phyloP scores from a whole-genome alignment of 2,888 invertebrate genomes.

The Hipparchia semele region DNA sequence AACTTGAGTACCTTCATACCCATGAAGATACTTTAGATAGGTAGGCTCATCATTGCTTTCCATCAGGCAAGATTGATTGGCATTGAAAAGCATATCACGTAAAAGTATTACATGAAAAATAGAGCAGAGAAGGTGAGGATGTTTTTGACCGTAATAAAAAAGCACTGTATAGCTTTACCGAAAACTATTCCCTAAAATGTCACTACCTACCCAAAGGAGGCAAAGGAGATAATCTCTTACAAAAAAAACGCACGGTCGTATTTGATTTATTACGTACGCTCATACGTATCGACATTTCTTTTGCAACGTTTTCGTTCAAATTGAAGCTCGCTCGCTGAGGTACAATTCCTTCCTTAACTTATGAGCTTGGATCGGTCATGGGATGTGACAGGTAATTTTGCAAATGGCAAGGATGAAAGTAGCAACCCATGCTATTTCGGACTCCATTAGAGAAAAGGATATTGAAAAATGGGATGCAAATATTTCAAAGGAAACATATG shows the following conservation, averaged over 20 bases:
- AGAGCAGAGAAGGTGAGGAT: too few relatives aligned
- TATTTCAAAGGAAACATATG: conserved; percentile 16
- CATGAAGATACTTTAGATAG: too few relatives aligned
- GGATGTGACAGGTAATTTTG: conserved; percentile 27
- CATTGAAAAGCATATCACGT: too few relatives aligned
- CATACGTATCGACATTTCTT: conserved; percentile 7
- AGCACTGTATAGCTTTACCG: too few relatives aligned
- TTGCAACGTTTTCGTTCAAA: conserved; percentile 2
- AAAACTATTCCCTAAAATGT: too few relatives aligned
- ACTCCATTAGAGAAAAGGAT: conserved; percentile 21
- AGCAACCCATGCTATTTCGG: conserved; percentile 21
- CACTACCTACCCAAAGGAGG: too few relatives aligned
- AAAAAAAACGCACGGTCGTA: not conserved
- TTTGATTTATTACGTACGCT: conserved; percentile 3
- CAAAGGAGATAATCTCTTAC: not conserved
- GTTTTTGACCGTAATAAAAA: too few relatives aligned
- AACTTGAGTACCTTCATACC: too few relatives aligned
- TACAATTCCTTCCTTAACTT: conserved; percentile 23
- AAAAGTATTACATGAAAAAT: too few relatives aligned
- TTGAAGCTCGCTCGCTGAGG: conserved; percentile 16
- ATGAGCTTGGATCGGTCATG: conserved; percentile 22
- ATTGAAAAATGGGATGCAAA: conserved; percentile 13
- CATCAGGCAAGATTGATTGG: too few relatives aligned
- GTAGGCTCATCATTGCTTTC: too few relatives aligned
- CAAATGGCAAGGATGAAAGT: conserved; percentile 24